Base-by-base conservation (phyloP, 2,888 invertebrate genomes). In the Papilio demoleus region DNA sequence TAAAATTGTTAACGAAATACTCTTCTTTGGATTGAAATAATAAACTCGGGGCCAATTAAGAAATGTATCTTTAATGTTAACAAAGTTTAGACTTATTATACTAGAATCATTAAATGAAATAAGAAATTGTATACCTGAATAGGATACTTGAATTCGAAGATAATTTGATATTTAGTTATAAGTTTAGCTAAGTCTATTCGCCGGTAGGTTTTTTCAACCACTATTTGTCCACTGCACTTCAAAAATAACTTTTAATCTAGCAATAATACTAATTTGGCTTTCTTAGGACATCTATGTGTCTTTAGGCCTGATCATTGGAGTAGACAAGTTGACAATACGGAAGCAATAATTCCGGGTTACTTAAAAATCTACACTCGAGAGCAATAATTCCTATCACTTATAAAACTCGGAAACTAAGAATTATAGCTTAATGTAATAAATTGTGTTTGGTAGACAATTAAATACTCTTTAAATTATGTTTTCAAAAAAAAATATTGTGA, bases 1-100 rank as follows among this genome's bases (percentile, higher is more conserved):
- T 14, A 22, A 65, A 65, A 58, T 56, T 19, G 14, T 65, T 58
- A 53, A 17, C 40, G 58, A 56, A 42, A 42, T 40, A 58, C 22
- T 56, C 42, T 58, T 34, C 27, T 5, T 42, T n/a, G 58, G 58
- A 42, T 58, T 58, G 65, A 58, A 65, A 65, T 65, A 65, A 65
- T 58, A 31, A 58, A 40, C 56, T 65, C 56, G 27, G 17, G n/a
- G 56, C 22, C 58, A 65, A 65, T 58, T 58, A 65, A 42, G 56
- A 65, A 42, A 58, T 27, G 42, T 53, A 58, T 19, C 65, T 42
- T 65, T 65, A 53, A 64, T 64, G 40, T 36, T 64, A 56, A 38
- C 40, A 27, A 40, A 64, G 56, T 64, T 64, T 56, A 24, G 27
- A 40, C 53, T 64, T 53, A 40, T 40, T 64, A 40, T 22, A 53